Conservation (phyloP, 1,140 invertebrate species). For the Gryllus bimaculatus region DNA sequence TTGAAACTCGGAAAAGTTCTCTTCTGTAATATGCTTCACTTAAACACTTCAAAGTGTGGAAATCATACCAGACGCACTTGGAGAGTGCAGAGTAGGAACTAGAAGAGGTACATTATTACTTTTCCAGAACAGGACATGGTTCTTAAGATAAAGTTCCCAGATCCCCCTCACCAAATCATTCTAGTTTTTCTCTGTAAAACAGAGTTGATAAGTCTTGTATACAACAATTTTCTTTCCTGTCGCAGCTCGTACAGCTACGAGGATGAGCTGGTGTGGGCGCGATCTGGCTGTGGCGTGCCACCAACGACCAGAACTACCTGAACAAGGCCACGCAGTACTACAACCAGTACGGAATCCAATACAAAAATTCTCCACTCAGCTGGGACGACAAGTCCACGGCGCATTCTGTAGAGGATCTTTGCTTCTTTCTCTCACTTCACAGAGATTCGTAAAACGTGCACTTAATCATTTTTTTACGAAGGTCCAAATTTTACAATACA, state of each 20-base stretch:
- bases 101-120: too few relatives aligned
- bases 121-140: too few relatives aligned
- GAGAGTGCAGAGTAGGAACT: too few relatives aligned
- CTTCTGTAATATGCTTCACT: too few relatives aligned
- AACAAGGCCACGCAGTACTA: conserved; percentile 28
- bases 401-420: conserved; percentile 28
- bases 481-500: not conserved
- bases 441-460: not conserved
- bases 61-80: too few relatives aligned
- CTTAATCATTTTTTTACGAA: not conserved
- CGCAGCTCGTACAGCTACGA: conserved; percentile 31
- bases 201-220: too few relatives aligned
- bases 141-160: too few relatives aligned
- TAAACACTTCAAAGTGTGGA: too few relatives aligned
- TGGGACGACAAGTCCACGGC: conserved; percentile 39
- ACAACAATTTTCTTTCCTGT: not conserved
- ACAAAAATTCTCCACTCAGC: conserved; percentile 24
- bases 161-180: too few relatives aligned
- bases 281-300: conserved; percentile 36
- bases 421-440: too few relatives aligned
- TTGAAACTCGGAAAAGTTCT: too few relatives aligned
- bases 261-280: conserved; percentile 37
- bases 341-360: conserved; percentile 21
- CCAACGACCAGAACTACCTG: conserved; percentile 33
- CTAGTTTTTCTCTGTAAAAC: too few relatives aligned